Evolutionary conservation across 2,113 vertebrate genomes (phyloP).

Genomic region (Paradoxurus hermaphroditus): DNA sequence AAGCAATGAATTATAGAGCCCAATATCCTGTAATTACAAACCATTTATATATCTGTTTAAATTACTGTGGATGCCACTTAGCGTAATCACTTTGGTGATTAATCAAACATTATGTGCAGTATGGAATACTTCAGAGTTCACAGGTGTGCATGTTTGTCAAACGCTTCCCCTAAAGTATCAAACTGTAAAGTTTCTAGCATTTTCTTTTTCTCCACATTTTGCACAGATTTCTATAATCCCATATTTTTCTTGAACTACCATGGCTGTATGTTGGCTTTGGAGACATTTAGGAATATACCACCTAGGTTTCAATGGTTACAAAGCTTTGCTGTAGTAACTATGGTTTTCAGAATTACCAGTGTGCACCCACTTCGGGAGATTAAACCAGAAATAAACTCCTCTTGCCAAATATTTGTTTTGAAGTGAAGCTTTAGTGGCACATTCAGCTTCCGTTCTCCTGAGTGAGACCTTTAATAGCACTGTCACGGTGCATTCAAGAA

Average conservation of each 20-base stretch:
- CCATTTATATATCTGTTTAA: conserved; percentile 80
- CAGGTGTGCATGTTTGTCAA: conserved; percentile 75
- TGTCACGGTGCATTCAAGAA: not conserved
- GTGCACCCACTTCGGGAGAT: not conserved
- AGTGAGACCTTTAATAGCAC: conserved; percentile 8
- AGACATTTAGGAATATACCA: not conserved
- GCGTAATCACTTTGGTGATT: conserved; percentile 77
- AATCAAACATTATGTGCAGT: conserved; percentile 72
- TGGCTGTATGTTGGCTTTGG: not conserved
- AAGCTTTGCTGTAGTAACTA: not conserved
- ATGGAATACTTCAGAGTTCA: conserved; percentile 73
- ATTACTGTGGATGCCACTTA: conserved; percentile 77
- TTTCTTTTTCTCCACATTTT: conserved; percentile 28
- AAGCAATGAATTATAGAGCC: conserved; percentile 78
- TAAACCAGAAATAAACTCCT: conserved; percentile 46
- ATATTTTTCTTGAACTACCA: not conserved
- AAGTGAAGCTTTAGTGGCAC: not conserved
- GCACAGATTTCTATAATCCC: not conserved
- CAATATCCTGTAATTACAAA: conserved; percentile 79
- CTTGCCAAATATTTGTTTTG: conserved; percentile 40
- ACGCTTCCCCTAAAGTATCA: conserved; percentile 51
- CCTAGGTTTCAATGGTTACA: not conserved
- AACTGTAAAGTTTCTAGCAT: conserved; percentile 11
- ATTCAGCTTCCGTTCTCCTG: not conserved
- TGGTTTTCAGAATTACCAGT: not conserved